Conservation (phyloP, 2,888 invertebrate species). For the Cantharis nigra region DNA sequence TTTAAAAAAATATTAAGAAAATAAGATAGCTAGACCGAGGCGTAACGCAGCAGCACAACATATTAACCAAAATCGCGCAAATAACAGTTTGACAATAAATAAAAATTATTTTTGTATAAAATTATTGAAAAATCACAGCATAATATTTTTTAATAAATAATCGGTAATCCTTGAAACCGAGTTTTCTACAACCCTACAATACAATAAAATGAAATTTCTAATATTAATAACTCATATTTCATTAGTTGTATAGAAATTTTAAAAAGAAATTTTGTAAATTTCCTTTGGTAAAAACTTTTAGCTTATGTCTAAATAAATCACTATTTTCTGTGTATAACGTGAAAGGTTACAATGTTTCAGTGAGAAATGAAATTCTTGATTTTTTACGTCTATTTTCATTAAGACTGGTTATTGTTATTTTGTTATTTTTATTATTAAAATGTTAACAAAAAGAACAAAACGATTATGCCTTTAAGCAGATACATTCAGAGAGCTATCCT, state of each 20-base stretch:
- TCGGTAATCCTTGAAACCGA: background rate
- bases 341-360: background rate
- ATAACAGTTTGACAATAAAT: too few relatives aligned
- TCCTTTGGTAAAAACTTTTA: background rate
- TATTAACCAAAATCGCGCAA: too few relatives aligned
- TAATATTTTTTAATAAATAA: too few relatives aligned
- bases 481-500: slow-evolving; percentile 26
- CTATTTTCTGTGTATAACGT: background rate
- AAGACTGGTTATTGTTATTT: background rate
- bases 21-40: too few relatives aligned
- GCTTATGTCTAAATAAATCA: background rate
- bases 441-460: slow-evolving; percentile 23
- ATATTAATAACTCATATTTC: too few relatives aligned
- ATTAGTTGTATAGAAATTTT: too few relatives aligned
- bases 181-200: too few relatives aligned
- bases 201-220: background rate
- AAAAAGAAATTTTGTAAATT: background rate
- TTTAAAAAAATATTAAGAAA: too few relatives aligned
- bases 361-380: background rate
- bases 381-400: background rate
- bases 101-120: too few relatives aligned
- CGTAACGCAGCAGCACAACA: too few relatives aligned
- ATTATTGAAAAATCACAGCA: too few relatives aligned
- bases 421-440: slow-evolving; percentile 17
- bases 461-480: slow-evolving; percentile 18